Percentiles rank a stretch among this genome's conserved stretches.
These are phyloP conservation scores for Lontra canadensis DNA, from an alignment of 2,113 vertebrate genomes.

Conservation along the genomic window DNA sequence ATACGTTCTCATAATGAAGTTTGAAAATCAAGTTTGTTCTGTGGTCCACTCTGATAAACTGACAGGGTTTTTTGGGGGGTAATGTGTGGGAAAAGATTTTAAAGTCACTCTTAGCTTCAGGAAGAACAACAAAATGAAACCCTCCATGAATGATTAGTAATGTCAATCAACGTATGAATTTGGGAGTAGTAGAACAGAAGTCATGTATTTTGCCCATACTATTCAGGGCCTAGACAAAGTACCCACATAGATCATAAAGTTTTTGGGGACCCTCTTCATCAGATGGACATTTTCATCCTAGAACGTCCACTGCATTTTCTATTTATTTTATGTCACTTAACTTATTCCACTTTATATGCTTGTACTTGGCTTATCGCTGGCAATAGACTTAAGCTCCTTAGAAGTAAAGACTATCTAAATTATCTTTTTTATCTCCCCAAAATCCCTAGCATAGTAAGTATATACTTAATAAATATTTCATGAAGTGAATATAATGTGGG, in stretches of 20 bases:
- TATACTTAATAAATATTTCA: conserved; percentile 50
- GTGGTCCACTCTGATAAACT: background rate
- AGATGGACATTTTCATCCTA: background rate
- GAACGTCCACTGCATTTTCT: background rate
- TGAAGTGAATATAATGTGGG: conserved; percentile 17
- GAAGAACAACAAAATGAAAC: background rate
- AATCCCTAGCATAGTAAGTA: conserved; percentile 20
- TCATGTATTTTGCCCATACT: background rate
- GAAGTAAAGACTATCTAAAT: conserved; percentile 36
- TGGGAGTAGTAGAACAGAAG: background rate
- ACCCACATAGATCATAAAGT: background rate
- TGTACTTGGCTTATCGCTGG: conserved; percentile 14
- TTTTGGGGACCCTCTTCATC: background rate
- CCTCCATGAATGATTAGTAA: background rate
- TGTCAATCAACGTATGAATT: background rate
- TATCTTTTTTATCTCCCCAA: background rate
- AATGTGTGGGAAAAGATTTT: background rate
- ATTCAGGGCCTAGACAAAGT: background rate
- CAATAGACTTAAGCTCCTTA: background rate
- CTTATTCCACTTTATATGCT: background rate
- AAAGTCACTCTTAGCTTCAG: background rate
- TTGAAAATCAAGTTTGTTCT: background rate
- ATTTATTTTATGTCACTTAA: conserved; percentile 5
- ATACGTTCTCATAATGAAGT: background rate
- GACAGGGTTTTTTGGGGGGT: background rate